Evolutionary conservation across 2,113 vertebrate genomes (phyloP), one percentile per base, ranked within the genome.

Genomic region (Ciconia stormi): DNA sequence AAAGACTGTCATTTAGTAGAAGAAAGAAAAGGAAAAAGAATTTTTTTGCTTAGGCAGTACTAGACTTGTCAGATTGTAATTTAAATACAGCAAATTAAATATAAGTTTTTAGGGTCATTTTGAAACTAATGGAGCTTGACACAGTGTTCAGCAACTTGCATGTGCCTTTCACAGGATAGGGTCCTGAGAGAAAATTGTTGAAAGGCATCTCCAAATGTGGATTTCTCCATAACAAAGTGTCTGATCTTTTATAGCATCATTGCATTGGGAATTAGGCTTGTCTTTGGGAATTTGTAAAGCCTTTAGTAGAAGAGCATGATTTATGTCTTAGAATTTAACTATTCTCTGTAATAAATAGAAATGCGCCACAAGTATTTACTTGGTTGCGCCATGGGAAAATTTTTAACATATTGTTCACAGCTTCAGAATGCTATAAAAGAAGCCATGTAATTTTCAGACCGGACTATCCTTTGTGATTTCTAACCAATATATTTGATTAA

Each of bases 321-420:
- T 98, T 97, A 98, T 98, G 97, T 97, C 96, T 94, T 70, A 97
- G 93, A 97, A 97, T 97, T 98, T 97, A 96, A 97, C 97, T 96
- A 97, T 97, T 98, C 97, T 98, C 97, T 97, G 96, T 97, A 98
- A 98, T 96, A 98, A 98, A 97, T 97, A 98, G 97, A 97, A 98
- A 98, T 97, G 96, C 91, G 96, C 98, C 98, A 97, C 98, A 98
- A 98, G 95, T 98, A 98, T 98, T 97, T 96, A 93, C 90, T 97
- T 97, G 95, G 97, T 98, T 98, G 95, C 77, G 90, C 98, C 98
- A 98, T 98, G 98, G 98, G 98, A 98, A 98, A 98, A 98, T 98
- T 98, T 98, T 95, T 97, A 98, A 98, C 97, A 97, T 97, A 97
- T 97, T 97, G 94, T 94, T 96, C 95, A 95, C 97, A 97, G 97